Conservation (phyloP, 2,888 invertebrate genomes). For the Andrena trimmerana region DNA sequence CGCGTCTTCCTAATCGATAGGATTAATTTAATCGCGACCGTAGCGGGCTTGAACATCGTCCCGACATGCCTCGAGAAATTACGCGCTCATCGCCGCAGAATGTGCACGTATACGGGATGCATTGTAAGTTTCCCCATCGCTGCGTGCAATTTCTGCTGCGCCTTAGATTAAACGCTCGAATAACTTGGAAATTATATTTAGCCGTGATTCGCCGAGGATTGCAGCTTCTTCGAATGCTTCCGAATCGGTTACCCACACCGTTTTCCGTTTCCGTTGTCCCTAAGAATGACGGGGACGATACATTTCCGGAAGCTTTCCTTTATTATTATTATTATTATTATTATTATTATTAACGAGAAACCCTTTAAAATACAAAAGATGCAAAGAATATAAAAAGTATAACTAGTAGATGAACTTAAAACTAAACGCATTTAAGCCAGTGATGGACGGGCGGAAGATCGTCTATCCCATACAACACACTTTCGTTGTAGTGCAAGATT, state of each 20-base stretch:
- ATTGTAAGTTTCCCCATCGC: constrained; percentile 46
- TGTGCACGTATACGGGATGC: constrained; percentile 20
- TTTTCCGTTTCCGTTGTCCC: background rate
- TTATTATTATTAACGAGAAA: no score
- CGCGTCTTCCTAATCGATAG: constrained; percentile 37
- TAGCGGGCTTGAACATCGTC: constrained; percentile 13
- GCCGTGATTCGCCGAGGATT: constrained; percentile 23
- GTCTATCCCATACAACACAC: no score
- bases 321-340: no score
- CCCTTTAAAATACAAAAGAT: no score
- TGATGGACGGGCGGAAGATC: no score
- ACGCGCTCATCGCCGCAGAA: constrained; percentile 29
- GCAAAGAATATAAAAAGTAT: no score
- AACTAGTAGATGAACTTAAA: no score
- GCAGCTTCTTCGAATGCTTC: background rate
- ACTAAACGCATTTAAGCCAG: no score
- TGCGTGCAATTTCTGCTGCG: constrained; percentile 35
- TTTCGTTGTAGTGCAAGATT: no score
- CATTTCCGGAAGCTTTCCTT: background rate
- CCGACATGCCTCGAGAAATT: constrained; percentile 46
- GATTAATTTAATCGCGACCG: constrained; percentile 39
- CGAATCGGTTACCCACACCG: constrained; percentile 19
- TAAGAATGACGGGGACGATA: background rate
- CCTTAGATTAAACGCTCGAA: constrained; percentile 55
- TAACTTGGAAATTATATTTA: constrained; percentile 56